Evolutionary conservation across 92 coral and sea anemone genomes (phyloP), one percentile per base, ranked within the genome.

Genomic region (Pocillopora meandrina): DNA sequence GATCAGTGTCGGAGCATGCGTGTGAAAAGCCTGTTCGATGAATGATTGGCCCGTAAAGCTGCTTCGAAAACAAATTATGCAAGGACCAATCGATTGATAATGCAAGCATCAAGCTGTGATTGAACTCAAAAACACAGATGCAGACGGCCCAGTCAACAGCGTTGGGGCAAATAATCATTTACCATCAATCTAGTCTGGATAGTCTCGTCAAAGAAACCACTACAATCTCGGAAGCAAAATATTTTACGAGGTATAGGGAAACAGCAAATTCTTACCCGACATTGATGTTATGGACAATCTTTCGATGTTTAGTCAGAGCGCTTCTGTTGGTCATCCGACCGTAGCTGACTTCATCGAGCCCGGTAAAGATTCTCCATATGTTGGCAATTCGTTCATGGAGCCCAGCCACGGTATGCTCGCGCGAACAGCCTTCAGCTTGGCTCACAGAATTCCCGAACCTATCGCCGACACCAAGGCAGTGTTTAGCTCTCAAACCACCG

Each of bases 1-100:
- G 85, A 81, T 81, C 77, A 81, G 77, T 36, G 85, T 71, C 65
- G 74, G 86, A 83, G 86, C 86, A 83, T 83, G 86, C 86, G 86
- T 83, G 86, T 63, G 80, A 62, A 73, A 82, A 74, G 80, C 86
- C 86, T 74, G 86, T 83, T 77, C 77, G 90, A 67, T 93, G 97
- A 93, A 91, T 93, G 97, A 93, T 93, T 87, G 94, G 93, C 78
- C 71, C 80, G 88, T 84, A 87, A 78, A 90, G 62, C 98, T 85
- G 95, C 87, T 89, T 90, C 98, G 92, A 92, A 91, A 92, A 92
- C 95, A 93, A 89, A 91, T 92, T 85, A 85, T 85, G 86, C 91
- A 82, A 93, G 90, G 89, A 87, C 95, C 98, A 92, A 94, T 94
- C 87, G 92, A 91, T 87, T 91, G 97, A 91, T 87, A 86, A 88